These are phyloP conservation scores for Lepus timidus DNA, from an alignment of 2,113 vertebrate genomes.

Conservation along the genomic window DNA sequence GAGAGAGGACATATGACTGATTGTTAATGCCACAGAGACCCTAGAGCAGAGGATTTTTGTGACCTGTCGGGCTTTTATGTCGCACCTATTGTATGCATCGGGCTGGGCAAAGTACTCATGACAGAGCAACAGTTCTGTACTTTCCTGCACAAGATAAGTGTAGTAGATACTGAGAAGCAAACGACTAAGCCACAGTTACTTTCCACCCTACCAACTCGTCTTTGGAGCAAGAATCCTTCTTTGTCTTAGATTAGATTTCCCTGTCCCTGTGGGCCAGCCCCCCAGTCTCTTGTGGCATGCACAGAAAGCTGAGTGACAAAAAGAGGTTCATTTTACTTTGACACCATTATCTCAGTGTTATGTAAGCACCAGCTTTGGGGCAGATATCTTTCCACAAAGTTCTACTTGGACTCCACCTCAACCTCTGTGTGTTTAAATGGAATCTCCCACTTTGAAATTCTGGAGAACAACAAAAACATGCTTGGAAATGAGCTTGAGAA, in stretches of 20 bases:
- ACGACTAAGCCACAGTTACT: background rate
- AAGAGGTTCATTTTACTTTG: slow-evolving; percentile 10
- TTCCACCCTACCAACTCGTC: background rate
- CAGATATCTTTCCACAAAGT: background rate
- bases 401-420: background rate
- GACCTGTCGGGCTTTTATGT: background rate
- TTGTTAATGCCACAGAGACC: background rate
- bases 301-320: background rate
- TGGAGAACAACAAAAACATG: background rate
- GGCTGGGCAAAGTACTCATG: background rate
- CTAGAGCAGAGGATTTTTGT: background rate
- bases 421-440: background rate
- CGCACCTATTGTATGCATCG: background rate
- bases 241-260: background rate
- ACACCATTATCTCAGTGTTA: background rate
- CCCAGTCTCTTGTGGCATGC: background rate
- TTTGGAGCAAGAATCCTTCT: background rate
- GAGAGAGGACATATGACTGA: background rate
- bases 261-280: too few relatives aligned
- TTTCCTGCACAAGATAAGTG: background rate
- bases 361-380: background rate
- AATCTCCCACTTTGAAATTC: background rate
- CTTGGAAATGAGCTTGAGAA: background rate
- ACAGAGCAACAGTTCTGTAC: too few relatives aligned
- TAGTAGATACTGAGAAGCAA: background rate